Evolutionary conservation across 2,888 invertebrate species (phyloP).

Genomic region (Hanleya hanleyi): DNA sequence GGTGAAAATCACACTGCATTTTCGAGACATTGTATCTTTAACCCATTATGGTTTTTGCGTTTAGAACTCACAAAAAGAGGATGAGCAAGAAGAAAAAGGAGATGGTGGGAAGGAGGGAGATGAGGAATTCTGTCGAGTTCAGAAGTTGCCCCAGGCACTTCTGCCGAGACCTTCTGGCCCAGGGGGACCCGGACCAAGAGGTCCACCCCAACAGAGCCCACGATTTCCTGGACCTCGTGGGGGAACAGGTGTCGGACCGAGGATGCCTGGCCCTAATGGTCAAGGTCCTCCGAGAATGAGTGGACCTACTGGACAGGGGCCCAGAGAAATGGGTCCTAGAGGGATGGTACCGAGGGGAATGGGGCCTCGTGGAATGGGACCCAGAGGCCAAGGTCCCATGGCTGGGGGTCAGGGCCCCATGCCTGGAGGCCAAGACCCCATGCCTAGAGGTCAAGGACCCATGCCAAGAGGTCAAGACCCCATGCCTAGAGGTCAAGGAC

Average conservation of each 20-base stretch:
- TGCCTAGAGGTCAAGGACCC: too few species aligned
- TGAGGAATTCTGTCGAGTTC: not conserved
- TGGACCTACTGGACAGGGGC: too few species aligned
- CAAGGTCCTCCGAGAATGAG: too few species aligned
- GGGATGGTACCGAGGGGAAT: too few species aligned
- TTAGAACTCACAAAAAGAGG: too few species aligned
- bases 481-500: too few species aligned
- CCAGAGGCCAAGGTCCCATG: not conserved
- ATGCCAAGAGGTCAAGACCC: not conserved
- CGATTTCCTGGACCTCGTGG: not conserved
- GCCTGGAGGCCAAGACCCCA: not conserved
- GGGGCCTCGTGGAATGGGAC: not conserved
- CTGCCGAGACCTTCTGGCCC: not conserved
- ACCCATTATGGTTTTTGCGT: too few species aligned
- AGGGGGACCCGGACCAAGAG: not conserved
- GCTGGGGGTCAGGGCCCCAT: not conserved
- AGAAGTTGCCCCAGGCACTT: too few species aligned
- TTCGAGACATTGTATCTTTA: too few species aligned
- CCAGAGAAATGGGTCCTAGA: too few species aligned
- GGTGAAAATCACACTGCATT: too few species aligned
- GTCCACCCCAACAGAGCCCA: not conserved
- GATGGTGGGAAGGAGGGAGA: conserved; percentile 12
- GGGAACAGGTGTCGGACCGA: not conserved
- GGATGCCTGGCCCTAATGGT: not conserved
- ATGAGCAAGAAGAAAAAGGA: not conserved